Conservation (phyloP, 2,113 vertebrate genomes). For the Atrichornis clamosus region DNA sequence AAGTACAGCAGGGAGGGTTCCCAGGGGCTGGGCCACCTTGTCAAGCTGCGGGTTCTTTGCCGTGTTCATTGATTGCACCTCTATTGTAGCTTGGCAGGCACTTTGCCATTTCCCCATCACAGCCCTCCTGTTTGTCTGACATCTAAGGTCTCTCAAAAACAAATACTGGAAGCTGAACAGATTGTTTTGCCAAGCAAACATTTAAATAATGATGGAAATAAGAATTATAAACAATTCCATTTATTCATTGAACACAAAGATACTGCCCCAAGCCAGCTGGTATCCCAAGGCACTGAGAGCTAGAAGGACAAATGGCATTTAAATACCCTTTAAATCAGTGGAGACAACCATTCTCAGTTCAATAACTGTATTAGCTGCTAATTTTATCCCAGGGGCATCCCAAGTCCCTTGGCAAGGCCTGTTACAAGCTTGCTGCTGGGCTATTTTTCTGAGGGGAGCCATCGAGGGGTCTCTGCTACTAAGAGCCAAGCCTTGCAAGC, state of each 20-base stretch:
- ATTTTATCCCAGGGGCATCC: background rate
- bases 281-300: background rate
- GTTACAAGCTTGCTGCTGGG: background rate
- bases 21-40: background rate
- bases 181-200: conserved; percentile 43
- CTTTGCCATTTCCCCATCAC: background rate
- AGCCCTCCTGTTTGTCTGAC: background rate
- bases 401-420: background rate
- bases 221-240: conserved; percentile 42
- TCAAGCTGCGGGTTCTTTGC: background rate
- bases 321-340: conserved; percentile 8
- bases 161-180: conserved; percentile 59
- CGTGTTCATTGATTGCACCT: background rate
- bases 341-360: background rate
- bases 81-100: background rate
- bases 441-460: background rate
- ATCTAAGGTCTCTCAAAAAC: conserved; percentile 13
- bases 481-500: background rate
- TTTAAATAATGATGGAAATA: conserved; percentile 55
- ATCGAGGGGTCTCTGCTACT: background rate
- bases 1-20: background rate
- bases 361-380: background rate
- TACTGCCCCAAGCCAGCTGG: background rate
- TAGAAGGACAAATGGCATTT: background rate
- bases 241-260: conserved; percentile 43